A percentile compares a stretch with the other conserved stretches of the same genome.
Evolutionary conservation across 2,113 vertebrate genomes (phyloP).

Genomic region (Malurus elegans): DNA sequence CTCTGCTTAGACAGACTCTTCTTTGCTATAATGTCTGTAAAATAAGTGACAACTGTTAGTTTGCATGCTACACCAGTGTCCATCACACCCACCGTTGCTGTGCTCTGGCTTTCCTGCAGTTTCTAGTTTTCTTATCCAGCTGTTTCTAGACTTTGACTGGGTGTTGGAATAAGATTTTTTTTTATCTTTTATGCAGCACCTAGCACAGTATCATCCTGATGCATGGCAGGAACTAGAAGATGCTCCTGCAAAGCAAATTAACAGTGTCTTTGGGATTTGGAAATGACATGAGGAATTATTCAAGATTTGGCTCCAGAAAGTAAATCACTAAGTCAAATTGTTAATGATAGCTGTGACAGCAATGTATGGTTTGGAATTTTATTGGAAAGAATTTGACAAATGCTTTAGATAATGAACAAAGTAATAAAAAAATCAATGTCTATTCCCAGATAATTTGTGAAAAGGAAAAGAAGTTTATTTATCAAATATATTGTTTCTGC

Average conservation of each 20-base stretch:
- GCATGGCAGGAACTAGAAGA: neutral
- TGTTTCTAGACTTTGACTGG: neutral
- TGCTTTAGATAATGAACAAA: conserved; percentile 56
- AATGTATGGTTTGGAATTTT: conserved; percentile 13
- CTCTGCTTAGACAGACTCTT: neutral
- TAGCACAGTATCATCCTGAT: neutral
- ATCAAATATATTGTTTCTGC: conserved; percentile 52
- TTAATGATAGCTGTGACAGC: conserved; percentile 25
- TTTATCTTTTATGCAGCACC: neutral
- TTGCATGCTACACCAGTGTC: neutral
- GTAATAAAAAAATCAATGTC: conserved; percentile 56
- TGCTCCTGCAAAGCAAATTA: conserved; percentile 24
- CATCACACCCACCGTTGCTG: neutral
- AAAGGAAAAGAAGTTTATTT: conserved; percentile 47
- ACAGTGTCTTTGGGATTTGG: conserved; percentile 25
- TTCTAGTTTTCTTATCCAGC: neutral
- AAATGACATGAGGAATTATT: conserved; percentile 39
- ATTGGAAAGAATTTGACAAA: conserved; percentile 41
- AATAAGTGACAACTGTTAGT: neutral
- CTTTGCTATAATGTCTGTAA: neutral
- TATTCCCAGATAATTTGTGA: conserved; percentile 52
- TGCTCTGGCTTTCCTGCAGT: neutral
- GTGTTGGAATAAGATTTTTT: neutral
- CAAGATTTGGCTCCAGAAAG: neutral
- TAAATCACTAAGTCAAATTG: conserved; percentile 38